Base-by-base conservation (phyloP, 2,888 invertebrate species). In the Coelopa pilipes region DNA sequence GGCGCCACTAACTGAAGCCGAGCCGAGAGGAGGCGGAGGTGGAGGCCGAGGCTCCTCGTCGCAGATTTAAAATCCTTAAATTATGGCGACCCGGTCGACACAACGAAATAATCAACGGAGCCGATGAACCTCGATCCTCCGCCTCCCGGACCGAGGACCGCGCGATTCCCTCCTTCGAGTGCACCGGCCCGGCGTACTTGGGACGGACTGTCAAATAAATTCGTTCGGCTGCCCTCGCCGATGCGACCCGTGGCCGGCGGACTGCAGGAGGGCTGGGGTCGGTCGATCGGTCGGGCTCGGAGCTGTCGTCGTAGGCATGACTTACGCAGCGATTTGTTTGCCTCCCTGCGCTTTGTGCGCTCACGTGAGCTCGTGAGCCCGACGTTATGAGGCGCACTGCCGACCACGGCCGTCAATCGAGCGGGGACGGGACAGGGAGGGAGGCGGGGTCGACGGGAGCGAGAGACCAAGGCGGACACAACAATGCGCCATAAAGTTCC, bases 201-300 rank as follows among this genome's bases (percentile, higher is more conserved):
- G 34, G 50, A 67, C 55, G 24, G 34, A 19, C 45, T 69, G 69
- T 59, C 69, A 55, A 69, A 69, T 69, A 69, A 69, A 69, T 69
- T 69, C 45, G 46, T 69, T 69, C 57, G 57, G 69, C 17, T 55
- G 46, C 69, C 47, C 24, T 69, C 45, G 47, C 45, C 59, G 21
- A 69, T 67, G 50, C 34, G 19, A 7, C 46, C 19, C 21, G 57
- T 11, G 13, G 57, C 9, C 21, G 60, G 60, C 15, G 1, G 34
- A 60, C 24, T 13, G 24, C 4, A 10, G 34, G n/a, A n/a, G 17
- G 34, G 3, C 53, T 53, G 53, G 10, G 21, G 24, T 0, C 17
- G 67, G 17, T 7, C 1, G 19, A n/a, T 24, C 21, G 17, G 21
- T 19, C n/a, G 49, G 9, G 10, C 49, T 49, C 17, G 13, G 24